Evolutionary conservation across 2,113 vertebrate species (phyloP), one percentile per base, ranked within the genome.

Genomic region (Dicrurus megarhynchus): DNA sequence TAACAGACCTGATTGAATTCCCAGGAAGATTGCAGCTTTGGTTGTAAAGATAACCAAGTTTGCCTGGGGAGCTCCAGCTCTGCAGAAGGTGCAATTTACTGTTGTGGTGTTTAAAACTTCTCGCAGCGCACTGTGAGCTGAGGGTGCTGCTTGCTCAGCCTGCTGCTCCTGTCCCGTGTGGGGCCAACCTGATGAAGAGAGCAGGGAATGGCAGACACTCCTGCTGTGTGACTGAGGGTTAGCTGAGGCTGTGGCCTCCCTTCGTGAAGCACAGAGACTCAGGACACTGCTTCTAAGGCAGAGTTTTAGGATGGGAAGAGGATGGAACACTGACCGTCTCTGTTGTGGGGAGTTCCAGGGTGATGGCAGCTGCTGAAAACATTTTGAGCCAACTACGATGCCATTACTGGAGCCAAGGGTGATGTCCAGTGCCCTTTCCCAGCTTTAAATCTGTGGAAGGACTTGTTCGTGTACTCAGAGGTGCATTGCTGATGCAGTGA

Each of bases 41-140:
- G 87, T 59, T 93, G 90, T 95, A 15, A 70, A 97, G 95, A 94
- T 96, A 95, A 84, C 73, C 7, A 53, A 42, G 87, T 73, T 86
- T 76, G 89, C 26, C 20, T 4, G 77, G 67, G 16, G n/a, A 63
- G 70, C 85, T 93, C 30, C 70, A 59, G 82, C 65, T 76, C 80
- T 47, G 89, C 30, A n/a, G 16, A 76, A 60, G 20, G 28, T 49
- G 47, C 46, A 4, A 0, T 61, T 86, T 61, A 2, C 35, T 70
- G 3, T 61, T 6, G 2, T 1, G 37, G 5, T 26, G 64, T 91
- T 91, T 94, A 37, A 91, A 84, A 75, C 49, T 37, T 8, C 37
- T 55, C 70, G 16, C 33, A 30, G 64, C 20, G 3, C 27, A 1
- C 44, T 6, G 27, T 53, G 22, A 35, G 35, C 16, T 8, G 61